Conservation (phyloP, 2,888 invertebrate species). For the Campopleginae sp. region DNA sequence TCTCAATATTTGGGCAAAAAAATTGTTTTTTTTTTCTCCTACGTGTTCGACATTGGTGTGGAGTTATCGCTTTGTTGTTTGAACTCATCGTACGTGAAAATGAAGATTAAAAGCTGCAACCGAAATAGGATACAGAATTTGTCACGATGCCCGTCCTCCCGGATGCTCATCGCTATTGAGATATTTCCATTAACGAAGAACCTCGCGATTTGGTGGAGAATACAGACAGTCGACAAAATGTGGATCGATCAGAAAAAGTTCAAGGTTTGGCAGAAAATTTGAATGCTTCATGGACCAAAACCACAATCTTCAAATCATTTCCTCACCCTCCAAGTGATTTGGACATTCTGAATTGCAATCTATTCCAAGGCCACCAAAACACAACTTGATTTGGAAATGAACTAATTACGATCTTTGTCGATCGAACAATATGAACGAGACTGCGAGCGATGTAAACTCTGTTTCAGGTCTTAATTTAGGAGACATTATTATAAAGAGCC, state of each 20-base stretch:
- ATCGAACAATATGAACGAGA: slow-evolving; percentile 51
- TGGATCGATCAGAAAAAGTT: background rate
- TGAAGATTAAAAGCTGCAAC: background rate
- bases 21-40: background rate
- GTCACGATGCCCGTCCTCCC: background rate
- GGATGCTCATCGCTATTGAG: background rate
- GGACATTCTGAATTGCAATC: background rate
- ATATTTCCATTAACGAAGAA: background rate
- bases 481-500: slow-evolving; percentile 21
- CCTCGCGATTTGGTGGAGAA: background rate
- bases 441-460: slow-evolving; percentile 51
- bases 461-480: slow-evolving; percentile 12
- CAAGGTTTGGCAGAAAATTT: background rate
- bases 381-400: background rate
- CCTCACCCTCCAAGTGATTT: background rate
- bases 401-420: background rate
- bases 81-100: background rate
- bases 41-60: background rate
- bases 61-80: background rate
- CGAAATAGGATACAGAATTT: background rate
- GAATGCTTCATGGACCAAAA: background rate
- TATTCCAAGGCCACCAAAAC: background rate
- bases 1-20: background rate
- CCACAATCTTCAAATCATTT: background rate
- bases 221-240: background rate